Evolutionary conservation across 2,113 vertebrate species (phyloP).

Genomic region (Cebus imitator): DNA sequence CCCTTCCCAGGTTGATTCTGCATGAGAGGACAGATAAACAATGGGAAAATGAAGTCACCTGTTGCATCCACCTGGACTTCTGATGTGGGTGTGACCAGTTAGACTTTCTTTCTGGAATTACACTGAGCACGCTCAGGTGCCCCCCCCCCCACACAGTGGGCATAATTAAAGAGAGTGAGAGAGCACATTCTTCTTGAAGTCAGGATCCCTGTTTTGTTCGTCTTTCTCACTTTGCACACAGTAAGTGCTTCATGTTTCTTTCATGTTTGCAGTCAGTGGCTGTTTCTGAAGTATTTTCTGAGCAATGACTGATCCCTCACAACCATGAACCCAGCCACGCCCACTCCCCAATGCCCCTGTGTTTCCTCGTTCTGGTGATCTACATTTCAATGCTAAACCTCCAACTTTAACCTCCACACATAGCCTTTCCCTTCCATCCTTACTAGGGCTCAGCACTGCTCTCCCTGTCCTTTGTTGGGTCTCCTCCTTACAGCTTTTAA

Average conservation of each 20-base stretch:
- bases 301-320: not conserved
- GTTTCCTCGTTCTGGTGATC: not conserved
- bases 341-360: not conserved
- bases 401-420: not conserved
- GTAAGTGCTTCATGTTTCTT: not conserved
- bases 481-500: not conserved
- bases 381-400: not conserved
- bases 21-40: not conserved
- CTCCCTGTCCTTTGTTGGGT: not conserved
- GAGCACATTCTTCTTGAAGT: not conserved
- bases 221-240: too few relatives aligned
- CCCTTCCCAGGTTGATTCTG: not conserved
- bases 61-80: not conserved
- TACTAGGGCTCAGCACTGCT: not conserved
- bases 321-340: not conserved
- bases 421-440: too few relatives aligned
- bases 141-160: not conserved
- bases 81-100: not conserved
- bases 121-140: not conserved
- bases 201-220: not conserved
- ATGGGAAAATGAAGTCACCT: not conserved
- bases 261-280: fast-evolving
- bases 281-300: not conserved
- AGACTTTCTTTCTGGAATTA: not conserved
- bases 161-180: not conserved